Percentiles rank a stretch among this genome's conserved stretches.
Evolutionary conservation across 2,888 invertebrate genomes (phyloP).

Genomic region (Chymomyza procnemis): DNA sequence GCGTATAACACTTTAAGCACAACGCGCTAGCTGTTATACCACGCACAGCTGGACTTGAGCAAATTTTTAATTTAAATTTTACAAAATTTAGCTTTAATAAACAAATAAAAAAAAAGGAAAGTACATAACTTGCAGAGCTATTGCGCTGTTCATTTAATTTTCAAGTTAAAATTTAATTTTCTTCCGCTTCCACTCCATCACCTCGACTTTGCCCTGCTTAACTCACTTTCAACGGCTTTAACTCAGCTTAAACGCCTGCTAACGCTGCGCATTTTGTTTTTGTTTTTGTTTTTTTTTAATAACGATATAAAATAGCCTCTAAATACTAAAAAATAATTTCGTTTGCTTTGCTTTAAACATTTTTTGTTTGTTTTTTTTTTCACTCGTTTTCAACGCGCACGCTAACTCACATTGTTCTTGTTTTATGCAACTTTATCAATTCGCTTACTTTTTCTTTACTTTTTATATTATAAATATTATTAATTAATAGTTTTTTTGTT

Average conservation of each 20-base stretch:
- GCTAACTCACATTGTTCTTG: conserved; percentile 31
- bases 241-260: not conserved
- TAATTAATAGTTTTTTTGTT: conserved; percentile 17
- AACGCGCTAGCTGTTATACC: no score
- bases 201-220: conserved; percentile 3
- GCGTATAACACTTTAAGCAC: no score
- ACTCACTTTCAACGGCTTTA: conserved; percentile 6
- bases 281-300: conserved; percentile 45
- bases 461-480: conserved; percentile 22
- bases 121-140: not conserved
- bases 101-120: not conserved
- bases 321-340: conserved; percentile 76
- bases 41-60: no score
- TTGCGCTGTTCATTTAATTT: conserved; percentile 1
- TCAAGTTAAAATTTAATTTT: conserved; percentile 48
- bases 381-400: conserved; percentile 62
- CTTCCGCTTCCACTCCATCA: conserved; percentile 3
- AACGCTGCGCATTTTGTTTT: conserved; percentile 28
- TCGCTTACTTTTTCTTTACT: no score
- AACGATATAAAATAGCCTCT: conserved; percentile 78
- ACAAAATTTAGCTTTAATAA: not conserved
- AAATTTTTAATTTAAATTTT: not conserved
- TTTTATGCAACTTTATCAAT: conserved; percentile 9
- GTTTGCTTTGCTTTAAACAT: conserved; percentile 34
- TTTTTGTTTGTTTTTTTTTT: conserved; percentile 27